phyloP scores from a whole-genome alignment of 2,113 vertebrate species.

The Tautogolabrus adspersus region DNA sequence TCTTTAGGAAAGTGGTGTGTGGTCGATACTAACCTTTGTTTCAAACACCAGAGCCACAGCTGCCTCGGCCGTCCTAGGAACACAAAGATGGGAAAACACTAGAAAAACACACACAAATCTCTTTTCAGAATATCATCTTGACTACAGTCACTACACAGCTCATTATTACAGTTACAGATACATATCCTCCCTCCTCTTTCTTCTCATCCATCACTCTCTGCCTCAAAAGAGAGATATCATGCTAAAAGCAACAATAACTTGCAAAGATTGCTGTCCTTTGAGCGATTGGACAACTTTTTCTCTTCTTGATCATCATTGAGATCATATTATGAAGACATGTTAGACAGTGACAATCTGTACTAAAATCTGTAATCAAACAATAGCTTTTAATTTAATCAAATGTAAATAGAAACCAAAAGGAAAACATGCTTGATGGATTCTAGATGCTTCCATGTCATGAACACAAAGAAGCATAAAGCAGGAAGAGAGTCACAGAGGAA shows the following conservation, averaged over 20 bases:
- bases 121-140: not conserved
- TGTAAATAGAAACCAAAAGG: not conserved
- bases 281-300: not conserved
- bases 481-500: not conserved
- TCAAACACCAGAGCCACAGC: not conserved
- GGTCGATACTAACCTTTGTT: constrained; percentile 19
- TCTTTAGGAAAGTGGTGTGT: not conserved
- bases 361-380: not conserved
- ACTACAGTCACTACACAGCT: not conserved
- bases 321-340: not conserved
- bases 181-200: constrained; percentile 3
- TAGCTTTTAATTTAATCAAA: not conserved
- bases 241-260: constrained; percentile 5
- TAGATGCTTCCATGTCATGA: not conserved
- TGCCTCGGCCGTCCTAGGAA: not conserved
- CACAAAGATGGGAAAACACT: not conserved
- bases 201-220: constrained; percentile 5
- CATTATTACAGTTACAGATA: constrained; percentile 12
- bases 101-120: not conserved
- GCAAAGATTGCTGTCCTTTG: not conserved
- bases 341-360: not conserved
- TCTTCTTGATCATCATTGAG: not conserved
- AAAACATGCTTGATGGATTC: not conserved
- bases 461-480: not conserved
- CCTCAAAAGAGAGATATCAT: constrained; percentile 26